Percentiles rank a stretch among this genome's conserved stretches.
Conservation (phyloP, 2,113 vertebrate species). For the Oreochromis spilurus region DNA sequence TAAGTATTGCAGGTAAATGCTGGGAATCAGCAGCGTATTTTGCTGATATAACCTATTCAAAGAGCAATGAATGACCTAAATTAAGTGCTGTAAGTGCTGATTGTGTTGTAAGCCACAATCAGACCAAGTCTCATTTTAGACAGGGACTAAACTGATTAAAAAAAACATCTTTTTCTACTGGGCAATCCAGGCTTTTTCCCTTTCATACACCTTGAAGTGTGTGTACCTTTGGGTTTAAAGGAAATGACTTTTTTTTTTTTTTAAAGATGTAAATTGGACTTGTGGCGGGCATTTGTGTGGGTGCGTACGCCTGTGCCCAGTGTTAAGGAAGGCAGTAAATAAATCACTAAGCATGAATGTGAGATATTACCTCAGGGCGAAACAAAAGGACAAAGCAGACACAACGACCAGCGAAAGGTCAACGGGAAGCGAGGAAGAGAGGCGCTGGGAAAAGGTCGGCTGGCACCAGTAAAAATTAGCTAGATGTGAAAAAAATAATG, state of each 20-base stretch:
- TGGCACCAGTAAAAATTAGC: conserved; percentile 37
- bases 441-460: conserved; percentile 58
- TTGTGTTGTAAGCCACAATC: not conserved
- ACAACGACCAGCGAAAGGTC: conserved; percentile 59
- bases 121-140: not conserved
- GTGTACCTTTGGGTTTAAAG: not conserved
- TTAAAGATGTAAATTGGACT: not conserved
- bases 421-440: conserved; percentile 58
- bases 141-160: not conserved
- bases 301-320: not conserved
- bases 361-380: conserved; percentile 57
- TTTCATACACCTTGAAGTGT: not conserved
- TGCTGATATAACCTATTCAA: not conserved
- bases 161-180: not conserved
- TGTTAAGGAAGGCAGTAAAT: conserved; percentile 47
- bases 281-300: not conserved
- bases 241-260: not conserved
- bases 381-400: conserved; percentile 59
- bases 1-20: not conserved
- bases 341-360: conserved; percentile 61
- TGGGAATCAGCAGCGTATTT: not conserved
- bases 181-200: not conserved
- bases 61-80: not conserved
- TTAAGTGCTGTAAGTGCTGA: not conserved
- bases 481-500: conserved; percentile 45